phyloP scores from a whole-genome alignment of 2,888 invertebrate species.

The Torymus auratus region DNA sequence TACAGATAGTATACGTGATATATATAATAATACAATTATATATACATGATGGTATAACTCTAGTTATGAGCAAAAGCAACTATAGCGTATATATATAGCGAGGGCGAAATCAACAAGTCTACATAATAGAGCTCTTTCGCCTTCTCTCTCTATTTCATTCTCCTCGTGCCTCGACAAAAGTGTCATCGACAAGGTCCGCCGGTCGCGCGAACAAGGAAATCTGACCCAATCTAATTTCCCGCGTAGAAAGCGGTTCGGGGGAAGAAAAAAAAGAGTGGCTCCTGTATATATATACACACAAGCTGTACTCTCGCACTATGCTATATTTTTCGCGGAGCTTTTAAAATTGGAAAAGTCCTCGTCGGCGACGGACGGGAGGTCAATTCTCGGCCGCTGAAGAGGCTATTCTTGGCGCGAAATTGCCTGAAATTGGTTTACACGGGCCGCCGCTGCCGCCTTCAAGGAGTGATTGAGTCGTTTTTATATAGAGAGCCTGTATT shows the following conservation, averaged over 20 bases:
- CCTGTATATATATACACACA: not conserved
- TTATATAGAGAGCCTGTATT: conserved; percentile 26
- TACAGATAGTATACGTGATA: no score
- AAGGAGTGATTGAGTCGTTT: conserved; percentile 72
- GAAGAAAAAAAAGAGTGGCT: not conserved
- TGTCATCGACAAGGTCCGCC: conserved; percentile 42
- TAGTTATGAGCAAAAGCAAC: no score
- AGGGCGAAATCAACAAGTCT: conserved; percentile 49
- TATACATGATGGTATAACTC: no score
- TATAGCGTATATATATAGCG: no score
- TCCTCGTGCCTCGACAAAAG: conserved; percentile 17
- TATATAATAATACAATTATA: no score
- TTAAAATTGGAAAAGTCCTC: conserved; percentile 74
- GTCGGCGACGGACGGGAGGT: conserved; percentile 35
- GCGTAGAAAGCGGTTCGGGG: not conserved
- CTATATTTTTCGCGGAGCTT: conserved; percentile 60
- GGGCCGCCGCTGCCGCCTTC: conserved; percentile 63
- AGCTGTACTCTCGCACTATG: not conserved
- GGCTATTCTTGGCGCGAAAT: conserved; percentile 77
- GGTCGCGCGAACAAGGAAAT: conserved; percentile 58
- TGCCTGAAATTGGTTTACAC: conserved; percentile 77
- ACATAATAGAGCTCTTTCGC: conserved; percentile 12
- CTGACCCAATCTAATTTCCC: conserved; percentile 65
- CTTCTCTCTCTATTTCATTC: no score
- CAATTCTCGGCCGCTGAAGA: conserved; percentile 64